These are phyloP conservation scores for Ctenopoma kingsleyae DNA, from an alignment of 2,797 vertebrate genomes.

Conservation along the genomic window DNA sequence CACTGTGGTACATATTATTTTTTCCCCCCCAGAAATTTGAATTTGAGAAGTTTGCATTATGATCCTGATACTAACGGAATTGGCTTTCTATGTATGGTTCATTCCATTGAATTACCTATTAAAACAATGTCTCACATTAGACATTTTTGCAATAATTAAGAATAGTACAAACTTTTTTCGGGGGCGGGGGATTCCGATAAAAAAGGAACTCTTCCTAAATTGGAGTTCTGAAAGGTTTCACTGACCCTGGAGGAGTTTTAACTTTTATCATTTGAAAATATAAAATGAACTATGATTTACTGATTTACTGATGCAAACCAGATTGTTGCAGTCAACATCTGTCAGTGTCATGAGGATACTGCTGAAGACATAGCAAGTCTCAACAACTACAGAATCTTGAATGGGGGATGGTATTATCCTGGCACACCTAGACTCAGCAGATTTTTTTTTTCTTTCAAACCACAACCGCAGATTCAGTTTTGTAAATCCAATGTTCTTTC, in stretches of 20 bases:
- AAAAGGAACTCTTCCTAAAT: no score
- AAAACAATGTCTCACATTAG: no score
- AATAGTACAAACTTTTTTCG: no score
- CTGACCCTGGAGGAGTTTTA: background rate
- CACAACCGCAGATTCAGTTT: conserved; percentile 4
- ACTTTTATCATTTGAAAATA: background rate
- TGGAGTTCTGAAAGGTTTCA: background rate
- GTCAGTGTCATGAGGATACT: background rate
- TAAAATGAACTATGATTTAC: background rate
- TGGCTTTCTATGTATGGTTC: no score
- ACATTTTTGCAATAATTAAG: no score
- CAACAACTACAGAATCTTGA: conserved; percentile 21
- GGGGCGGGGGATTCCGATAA: no score
- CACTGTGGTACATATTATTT: no score
- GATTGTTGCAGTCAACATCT: background rate
- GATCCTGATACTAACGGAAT: no score
- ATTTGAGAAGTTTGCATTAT: no score
- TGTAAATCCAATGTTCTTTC: background rate
- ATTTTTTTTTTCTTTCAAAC: conserved; percentile 15
- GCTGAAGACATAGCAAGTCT: conserved; percentile 14
- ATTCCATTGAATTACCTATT: no score
- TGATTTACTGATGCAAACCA: background rate
- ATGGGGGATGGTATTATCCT: conserved; percentile 2
- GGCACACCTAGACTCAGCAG: background rate
- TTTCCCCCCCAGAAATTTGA: no score